phyloP scores from a whole-genome alignment of 2,797 vertebrate species.

The Coccyzus lansbergi region DNA sequence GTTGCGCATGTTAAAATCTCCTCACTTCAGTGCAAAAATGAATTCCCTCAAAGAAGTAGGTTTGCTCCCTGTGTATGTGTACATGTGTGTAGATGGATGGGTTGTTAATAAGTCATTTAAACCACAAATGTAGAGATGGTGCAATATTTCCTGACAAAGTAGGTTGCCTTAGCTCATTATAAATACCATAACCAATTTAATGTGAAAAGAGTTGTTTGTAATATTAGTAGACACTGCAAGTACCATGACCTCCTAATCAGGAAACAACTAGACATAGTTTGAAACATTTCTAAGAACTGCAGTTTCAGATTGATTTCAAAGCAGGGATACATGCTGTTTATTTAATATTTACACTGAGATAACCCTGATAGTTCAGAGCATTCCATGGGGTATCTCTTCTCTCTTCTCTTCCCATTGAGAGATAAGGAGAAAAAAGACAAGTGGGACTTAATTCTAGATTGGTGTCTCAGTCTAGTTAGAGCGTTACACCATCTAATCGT shows the following conservation, averaged over 20 bases:
- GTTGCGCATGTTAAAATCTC: slow-evolving; percentile 96
- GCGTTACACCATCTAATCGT: not conserved
- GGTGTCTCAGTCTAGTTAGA: not conserved
- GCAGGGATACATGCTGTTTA: not conserved
- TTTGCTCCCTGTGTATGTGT: not conserved
- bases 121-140: not conserved
- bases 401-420: not conserved
- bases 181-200: not conserved
- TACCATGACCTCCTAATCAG: not conserved
- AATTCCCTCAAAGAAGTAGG: slow-evolving; percentile 98
- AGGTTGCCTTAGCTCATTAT: not conserved
- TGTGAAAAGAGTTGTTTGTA: not conserved
- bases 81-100: not conserved
- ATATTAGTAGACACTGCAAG: not conserved
- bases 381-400: not conserved
- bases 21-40: slow-evolving; percentile 99
- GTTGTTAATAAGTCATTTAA: not conserved
- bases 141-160: not conserved
- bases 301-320: not conserved
- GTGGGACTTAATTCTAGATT: not conserved
- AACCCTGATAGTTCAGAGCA: not conserved
- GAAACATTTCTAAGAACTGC: not conserved
- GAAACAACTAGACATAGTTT: not conserved
- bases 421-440: not conserved
- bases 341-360: not conserved